phyloP scores from a whole-genome alignment of 2,113 vertebrate species.

The Tiliqua scincoides region DNA sequence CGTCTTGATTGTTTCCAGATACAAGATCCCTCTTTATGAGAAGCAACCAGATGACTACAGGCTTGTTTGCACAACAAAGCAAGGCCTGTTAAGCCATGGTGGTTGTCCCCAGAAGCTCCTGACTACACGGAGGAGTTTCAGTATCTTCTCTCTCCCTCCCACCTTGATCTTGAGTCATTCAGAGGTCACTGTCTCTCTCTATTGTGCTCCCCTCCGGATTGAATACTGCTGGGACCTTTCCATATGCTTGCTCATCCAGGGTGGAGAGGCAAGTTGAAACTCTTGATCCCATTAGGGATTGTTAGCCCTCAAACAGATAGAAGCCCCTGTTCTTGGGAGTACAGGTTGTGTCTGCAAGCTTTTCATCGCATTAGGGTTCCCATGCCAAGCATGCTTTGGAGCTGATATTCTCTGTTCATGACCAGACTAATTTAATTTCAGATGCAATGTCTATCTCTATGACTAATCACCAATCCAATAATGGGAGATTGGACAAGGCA shows the following conservation, averaged over 20 bases:
- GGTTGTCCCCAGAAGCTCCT: neutral
- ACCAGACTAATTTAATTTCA: constrained; percentile 55
- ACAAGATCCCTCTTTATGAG: neutral
- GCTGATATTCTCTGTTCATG: constrained; percentile 29
- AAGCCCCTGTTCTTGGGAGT: neutral
- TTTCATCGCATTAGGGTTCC: neutral
- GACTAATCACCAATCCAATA: constrained; percentile 67
- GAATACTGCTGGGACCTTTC: neutral
- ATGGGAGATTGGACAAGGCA: constrained; percentile 67
- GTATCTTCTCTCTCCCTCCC: neutral
- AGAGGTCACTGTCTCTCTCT: neutral
- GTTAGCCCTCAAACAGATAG: neutral
- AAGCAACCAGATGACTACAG: neutral
- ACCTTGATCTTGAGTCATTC: neutral
- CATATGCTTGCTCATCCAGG: neutral
- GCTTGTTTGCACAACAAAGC: neutral
- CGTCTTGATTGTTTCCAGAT: constrained; percentile 3
- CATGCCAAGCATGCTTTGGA: neutral
- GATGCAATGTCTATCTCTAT: constrained; percentile 40
- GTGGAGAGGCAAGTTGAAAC: neutral
- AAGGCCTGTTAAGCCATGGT: neutral
- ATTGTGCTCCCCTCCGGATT: neutral
- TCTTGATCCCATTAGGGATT: neutral
- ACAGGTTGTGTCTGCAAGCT: neutral
- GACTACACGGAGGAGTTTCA: neutral